phyloP scores from a whole-genome alignment of 2,888 invertebrate genomes.

The Eumacrocentrus americanus region DNA sequence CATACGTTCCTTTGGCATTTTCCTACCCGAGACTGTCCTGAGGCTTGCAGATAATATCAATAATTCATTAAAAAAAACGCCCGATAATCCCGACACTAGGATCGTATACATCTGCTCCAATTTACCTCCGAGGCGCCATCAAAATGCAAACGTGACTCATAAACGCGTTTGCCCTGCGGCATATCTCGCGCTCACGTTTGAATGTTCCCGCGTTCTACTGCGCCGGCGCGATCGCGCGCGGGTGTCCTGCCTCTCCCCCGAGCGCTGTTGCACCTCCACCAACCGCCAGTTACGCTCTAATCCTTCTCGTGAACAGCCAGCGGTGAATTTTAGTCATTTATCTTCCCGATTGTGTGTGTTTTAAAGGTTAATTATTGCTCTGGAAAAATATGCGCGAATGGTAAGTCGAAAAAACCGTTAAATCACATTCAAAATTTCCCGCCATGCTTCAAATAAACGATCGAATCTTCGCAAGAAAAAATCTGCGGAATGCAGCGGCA shows the following conservation, averaged over 20 bases:
- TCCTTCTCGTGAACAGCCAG: background rate
- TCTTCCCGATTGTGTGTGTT: too few species aligned
- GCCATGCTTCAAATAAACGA: too few species aligned
- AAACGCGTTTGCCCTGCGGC: background rate
- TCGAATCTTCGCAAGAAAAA: too few species aligned
- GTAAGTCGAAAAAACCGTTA: background rate
- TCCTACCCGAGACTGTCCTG: too few species aligned
- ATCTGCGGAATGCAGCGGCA: too few species aligned
- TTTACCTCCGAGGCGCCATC: background rate
- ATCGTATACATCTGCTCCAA: too few species aligned
- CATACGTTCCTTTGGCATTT: too few species aligned
- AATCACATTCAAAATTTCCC: too few species aligned
- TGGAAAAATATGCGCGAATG: background rate
- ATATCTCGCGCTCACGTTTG: background rate
- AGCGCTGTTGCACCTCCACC: background rate
- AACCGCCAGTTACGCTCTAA: background rate
- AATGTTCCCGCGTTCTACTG: constrained; percentile 3
- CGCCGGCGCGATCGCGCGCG: background rate
- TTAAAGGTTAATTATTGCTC: too few species aligned
- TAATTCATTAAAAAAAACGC: too few species aligned
- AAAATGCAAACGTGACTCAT: background rate
- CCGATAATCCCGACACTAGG: too few species aligned
- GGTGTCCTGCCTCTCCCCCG: background rate
- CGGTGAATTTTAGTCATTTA: background rate
- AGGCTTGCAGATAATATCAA: too few species aligned